phyloP scores from a whole-genome alignment of 2,113 vertebrate genomes.

The Burhinus oedicnemus region DNA sequence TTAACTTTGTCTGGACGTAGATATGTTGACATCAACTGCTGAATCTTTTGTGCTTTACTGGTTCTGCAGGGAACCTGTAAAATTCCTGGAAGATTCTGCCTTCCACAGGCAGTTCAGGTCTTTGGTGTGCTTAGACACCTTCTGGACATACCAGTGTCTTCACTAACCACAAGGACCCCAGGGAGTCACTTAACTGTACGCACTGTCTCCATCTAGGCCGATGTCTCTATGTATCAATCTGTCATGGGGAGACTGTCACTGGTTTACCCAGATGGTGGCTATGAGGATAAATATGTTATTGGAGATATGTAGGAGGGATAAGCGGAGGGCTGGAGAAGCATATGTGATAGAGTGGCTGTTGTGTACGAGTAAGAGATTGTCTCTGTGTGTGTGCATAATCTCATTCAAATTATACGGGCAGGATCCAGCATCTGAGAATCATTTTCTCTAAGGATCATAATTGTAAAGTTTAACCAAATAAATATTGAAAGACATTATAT shows the following conservation, averaged over 20 bases:
- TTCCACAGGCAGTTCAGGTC: not conserved
- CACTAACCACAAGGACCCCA: not conserved
- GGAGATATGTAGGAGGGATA: not conserved
- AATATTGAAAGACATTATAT: constrained; percentile 66
- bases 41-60: not conserved
- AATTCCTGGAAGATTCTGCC: not conserved
- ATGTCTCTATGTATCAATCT: not conserved
- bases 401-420: constrained; percentile 41
- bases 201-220: not conserved
- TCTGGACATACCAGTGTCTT: not conserved
- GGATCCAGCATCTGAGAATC: constrained; percentile 55
- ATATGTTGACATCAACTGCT: not conserved
- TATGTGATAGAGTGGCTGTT: not conserved
- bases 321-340: not conserved
- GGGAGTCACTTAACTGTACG: not conserved
- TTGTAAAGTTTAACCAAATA: constrained; percentile 67
- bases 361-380: not conserved
- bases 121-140: not conserved
- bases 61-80: not conserved
- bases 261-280: not conserved
- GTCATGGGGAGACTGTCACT: not conserved
- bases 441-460: constrained; percentile 65
- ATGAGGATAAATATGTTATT: not conserved
- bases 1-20: not conserved
- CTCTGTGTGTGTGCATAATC: constrained; percentile 17